Evolutionary conservation across 2,113 vertebrate species (phyloP), one percentile per base, ranked within the genome.

Genomic region (Daboia siamensis): DNA sequence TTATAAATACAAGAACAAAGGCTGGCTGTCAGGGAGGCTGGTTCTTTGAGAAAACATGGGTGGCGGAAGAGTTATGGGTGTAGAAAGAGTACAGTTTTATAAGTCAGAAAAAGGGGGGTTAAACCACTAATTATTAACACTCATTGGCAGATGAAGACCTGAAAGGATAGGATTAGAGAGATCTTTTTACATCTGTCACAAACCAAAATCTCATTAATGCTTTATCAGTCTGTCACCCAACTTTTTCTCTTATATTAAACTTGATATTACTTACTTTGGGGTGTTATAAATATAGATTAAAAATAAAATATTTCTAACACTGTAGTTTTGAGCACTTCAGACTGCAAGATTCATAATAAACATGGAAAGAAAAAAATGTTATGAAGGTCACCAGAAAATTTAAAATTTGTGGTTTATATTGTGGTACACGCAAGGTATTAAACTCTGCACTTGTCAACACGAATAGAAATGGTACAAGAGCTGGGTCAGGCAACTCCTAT

Each of bases 1-100:
- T 97, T 98, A 98, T 98, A 97, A 98, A 97, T 95, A 97, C 87
- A 95, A 97, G 97, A 98, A 98, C 97, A 98, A 98, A 97, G 96
- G 95, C 94, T 97, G 94, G 92, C 97, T 98, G 97, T 98, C 97
- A 97, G 94, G 52, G 88, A 95, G 97, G 95, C 96, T 95, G 96
- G 94, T 97, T 97, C 95, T 97, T 97, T 95, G 95, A 97, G 97
- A 97, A 98, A 98, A 98, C 95, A 96, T 94, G 17, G 89, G 59
- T 92, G 92, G 39, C 46, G 59, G 64, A 33, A 59, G 74, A 13
- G 95, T 8, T 86, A 97, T 93, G 95, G 97, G 97, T 98, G 97
- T 97, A 97, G 96, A 97, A 97, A 95, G 96, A 97, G 95, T 96
- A 94, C 95, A 96, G 96, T 97, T 97, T 98, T 97, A 96, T 93